Evolutionary conservation across 2,888 invertebrate species (phyloP).

Genomic region (Mystacides longicornis): DNA sequence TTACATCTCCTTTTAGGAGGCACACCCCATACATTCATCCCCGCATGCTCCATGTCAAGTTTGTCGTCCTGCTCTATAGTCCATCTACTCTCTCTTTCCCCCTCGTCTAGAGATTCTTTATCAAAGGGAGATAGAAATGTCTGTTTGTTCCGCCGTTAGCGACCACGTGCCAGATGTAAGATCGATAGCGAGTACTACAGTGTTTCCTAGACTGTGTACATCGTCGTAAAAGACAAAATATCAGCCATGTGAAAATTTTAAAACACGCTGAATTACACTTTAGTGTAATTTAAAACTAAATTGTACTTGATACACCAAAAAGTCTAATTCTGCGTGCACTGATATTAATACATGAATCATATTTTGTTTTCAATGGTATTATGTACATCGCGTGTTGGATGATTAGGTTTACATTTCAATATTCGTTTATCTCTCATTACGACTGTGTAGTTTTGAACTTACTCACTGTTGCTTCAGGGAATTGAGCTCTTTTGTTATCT

Average conservation of each 20-base stretch:
- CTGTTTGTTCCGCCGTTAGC: not conserved
- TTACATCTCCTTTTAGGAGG: no score
- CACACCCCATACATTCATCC: conserved; percentile 24
- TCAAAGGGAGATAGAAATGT: not conserved
- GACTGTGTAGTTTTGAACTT: not conserved
- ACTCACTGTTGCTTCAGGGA: not conserved
- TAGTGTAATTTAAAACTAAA: no score
- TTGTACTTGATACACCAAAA: no score
- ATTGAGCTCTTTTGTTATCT: not conserved
- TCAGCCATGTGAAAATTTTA: no score
- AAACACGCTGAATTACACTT: no score
- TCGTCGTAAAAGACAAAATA: no score
- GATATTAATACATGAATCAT: no score
- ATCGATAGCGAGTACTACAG: conserved; percentile 18
- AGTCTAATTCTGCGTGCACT: no score
- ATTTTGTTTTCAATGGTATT: no score
- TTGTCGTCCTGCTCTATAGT: not conserved
- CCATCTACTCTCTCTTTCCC: not conserved
- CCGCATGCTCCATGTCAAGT: conserved; percentile 14
- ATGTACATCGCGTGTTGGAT: not conserved
- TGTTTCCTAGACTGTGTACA: not conserved
- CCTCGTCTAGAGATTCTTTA: not conserved
- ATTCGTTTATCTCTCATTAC: not conserved
- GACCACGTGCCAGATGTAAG: conserved; percentile 23
- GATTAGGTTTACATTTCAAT: conserved; percentile 2